Conservation (phyloP, 2,888 invertebrate genomes). For the Anticlea derivata region DNA sequence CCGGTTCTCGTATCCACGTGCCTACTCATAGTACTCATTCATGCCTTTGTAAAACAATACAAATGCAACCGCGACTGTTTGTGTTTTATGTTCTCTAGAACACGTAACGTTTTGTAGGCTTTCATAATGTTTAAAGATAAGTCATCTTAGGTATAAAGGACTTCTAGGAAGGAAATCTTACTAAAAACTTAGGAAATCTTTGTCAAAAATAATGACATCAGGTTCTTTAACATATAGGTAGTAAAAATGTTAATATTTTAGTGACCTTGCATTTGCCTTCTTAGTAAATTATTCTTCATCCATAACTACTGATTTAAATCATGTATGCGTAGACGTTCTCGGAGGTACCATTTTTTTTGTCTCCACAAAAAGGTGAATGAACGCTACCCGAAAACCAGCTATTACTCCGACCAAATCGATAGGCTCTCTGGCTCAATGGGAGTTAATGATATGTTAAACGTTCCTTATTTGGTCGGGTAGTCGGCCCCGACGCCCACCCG, state of each 20-base stretch:
- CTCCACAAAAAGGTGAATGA: constrained; percentile 57
- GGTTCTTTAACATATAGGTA: too few species aligned
- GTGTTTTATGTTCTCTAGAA: too few species aligned
- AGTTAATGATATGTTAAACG: constrained; percentile 39
- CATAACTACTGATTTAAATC: constrained; percentile 6
- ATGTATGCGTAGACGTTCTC: constrained; percentile 18
- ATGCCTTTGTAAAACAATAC: constrained; percentile 4
- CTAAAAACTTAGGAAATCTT: too few species aligned
- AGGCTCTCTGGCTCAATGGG: constrained; percentile 41
- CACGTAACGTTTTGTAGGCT: too few species aligned
- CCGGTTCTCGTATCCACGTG: not conserved
- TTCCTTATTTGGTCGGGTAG: constrained; percentile 47
- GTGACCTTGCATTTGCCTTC: not conserved
- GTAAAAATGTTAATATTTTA: too few species aligned
- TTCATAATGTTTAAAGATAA: too few species aligned
- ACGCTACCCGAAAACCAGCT: constrained; percentile 51
- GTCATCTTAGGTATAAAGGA: too few species aligned
- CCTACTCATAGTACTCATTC: constrained; percentile 19
- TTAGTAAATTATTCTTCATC: not conserved
- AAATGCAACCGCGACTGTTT: too few species aligned
- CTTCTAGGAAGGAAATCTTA: too few species aligned
- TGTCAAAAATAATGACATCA: not conserved
- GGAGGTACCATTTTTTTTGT: constrained; percentile 18
- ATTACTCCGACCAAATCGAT: constrained; percentile 48
- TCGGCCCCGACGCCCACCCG: constrained; percentile 52